Conservation (phyloP, 2,113 vertebrate species). For the Phylloscopus trochilus region DNA sequence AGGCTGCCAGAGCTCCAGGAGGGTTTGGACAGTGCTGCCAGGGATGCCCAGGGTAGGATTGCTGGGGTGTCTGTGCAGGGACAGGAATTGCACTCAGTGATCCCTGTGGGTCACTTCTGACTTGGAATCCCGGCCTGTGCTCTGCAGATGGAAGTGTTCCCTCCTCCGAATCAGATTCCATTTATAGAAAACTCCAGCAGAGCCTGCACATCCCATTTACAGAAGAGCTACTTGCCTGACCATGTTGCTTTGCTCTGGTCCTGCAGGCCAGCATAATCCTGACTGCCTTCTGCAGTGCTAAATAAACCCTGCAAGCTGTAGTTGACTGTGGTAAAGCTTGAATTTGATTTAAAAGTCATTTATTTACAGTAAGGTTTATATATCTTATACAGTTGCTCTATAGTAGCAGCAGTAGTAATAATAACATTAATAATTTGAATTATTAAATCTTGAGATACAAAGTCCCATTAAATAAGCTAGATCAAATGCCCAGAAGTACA, state of each 20-base stretch:
- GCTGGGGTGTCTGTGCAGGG: neutral
- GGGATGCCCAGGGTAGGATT: neutral
- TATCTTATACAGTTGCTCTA: neutral
- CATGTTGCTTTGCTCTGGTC: neutral
- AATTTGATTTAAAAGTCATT: neutral
- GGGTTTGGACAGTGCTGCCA: accelerated
- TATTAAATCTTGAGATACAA: neutral
- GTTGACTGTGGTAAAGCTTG: neutral
- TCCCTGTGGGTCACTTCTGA: neutral
- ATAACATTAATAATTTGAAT: neutral
- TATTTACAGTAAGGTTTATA: neutral
- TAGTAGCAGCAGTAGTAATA: neutral
- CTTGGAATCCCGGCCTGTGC: neutral
- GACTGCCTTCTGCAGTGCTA: neutral
- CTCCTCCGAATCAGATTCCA: neutral
- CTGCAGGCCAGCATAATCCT: neutral
- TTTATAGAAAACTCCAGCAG: conserved; percentile 35
- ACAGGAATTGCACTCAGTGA: accelerated
- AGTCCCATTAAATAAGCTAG: neutral
- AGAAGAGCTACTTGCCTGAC: neutral
- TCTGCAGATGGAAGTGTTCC: neutral
- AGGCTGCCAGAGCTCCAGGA: neutral
- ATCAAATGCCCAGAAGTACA: neutral
- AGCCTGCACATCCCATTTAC: neutral
- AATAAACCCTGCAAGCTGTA: neutral